These are phyloP conservation scores for Pseudorasbora parva DNA, from an alignment of 2,113 vertebrate species.

Conservation along the genomic window DNA sequence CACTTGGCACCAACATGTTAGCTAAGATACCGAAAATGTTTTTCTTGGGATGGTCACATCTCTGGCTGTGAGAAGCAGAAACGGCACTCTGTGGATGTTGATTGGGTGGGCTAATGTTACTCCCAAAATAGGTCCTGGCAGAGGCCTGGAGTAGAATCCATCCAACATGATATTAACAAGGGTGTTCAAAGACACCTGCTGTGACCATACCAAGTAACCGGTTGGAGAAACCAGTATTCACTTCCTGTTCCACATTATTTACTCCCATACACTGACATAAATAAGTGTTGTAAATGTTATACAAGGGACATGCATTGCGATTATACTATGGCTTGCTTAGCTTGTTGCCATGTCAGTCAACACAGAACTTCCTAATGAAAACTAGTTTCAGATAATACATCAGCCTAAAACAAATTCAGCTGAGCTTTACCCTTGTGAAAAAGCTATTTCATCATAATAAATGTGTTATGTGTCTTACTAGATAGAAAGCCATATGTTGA, in stretches of 20 bases:
- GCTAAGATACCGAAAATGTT: conserved; percentile 67
- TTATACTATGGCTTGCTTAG: too few species aligned
- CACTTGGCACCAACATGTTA: conserved; percentile 64
- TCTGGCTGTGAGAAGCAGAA: conserved; percentile 49
- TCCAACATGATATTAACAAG: conserved; percentile 42
- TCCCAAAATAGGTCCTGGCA: conserved; percentile 64
- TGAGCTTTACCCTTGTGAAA: too few species aligned
- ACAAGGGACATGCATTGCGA: too few species aligned
- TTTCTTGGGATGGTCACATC: conserved; percentile 63
- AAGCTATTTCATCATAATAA: too few species aligned
- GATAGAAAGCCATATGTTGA: too few species aligned
- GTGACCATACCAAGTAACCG: conserved; percentile 53
- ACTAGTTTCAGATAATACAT: too few species aligned
- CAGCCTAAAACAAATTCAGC: too few species aligned
- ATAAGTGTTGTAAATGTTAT: too few species aligned
- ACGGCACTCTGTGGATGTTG: conserved; percentile 52
- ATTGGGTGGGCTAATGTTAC: conserved; percentile 68
- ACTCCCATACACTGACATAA: not conserved
- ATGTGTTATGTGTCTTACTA: too few species aligned
- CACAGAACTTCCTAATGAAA: too few species aligned
- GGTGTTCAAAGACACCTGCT: conserved; percentile 61
- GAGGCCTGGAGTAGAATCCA: conserved; percentile 57
- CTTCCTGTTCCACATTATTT: conserved; percentile 1
- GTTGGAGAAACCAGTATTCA: conserved; percentile 44
- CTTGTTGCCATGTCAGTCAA: too few species aligned